Conservation (phyloP, 2,888 invertebrate species). For the Physocephala rufipes region DNA sequence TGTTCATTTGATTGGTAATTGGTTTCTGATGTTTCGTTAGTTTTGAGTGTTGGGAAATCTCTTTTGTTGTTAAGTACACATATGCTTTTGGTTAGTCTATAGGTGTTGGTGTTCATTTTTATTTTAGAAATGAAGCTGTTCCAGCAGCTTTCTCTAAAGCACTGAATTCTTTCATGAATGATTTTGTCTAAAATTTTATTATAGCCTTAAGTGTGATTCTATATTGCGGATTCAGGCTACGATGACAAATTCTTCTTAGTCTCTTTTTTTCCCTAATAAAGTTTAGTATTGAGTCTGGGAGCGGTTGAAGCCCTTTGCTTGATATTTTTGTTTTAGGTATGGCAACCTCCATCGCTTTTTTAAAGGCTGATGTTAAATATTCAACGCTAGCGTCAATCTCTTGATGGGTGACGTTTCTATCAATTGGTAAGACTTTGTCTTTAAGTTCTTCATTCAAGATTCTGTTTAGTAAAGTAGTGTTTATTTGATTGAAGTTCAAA, state of each 20-base stretch:
- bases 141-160: neutral
- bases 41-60: neutral
- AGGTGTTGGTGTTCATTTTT: constrained; percentile 9
- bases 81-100: neutral
- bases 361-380: too few species aligned
- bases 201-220: neutral
- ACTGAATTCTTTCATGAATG: neutral
- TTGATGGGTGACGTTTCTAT: too few species aligned
- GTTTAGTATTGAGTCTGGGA: neutral
- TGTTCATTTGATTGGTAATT: neutral
- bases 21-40: neutral
- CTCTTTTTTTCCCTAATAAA: neutral
- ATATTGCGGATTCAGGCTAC: neutral
- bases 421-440: too few species aligned
- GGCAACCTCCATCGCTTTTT: neutral
- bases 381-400: too few species aligned
- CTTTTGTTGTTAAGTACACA: neutral
- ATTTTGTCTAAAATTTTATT: neutral
- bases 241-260: too few species aligned
- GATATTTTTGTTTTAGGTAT: neutral
- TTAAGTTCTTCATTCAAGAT: too few species aligned
- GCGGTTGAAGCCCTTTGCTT: neutral
- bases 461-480: too few species aligned
- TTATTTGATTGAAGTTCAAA: too few species aligned
- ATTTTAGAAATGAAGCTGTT: neutral